A percentile compares a stretch with the other conserved stretches of the same genome.
These are phyloP conservation scores for Ariolimax columbianus DNA, from an alignment of 2,888 invertebrate genomes.

Conservation along the genomic window DNA sequence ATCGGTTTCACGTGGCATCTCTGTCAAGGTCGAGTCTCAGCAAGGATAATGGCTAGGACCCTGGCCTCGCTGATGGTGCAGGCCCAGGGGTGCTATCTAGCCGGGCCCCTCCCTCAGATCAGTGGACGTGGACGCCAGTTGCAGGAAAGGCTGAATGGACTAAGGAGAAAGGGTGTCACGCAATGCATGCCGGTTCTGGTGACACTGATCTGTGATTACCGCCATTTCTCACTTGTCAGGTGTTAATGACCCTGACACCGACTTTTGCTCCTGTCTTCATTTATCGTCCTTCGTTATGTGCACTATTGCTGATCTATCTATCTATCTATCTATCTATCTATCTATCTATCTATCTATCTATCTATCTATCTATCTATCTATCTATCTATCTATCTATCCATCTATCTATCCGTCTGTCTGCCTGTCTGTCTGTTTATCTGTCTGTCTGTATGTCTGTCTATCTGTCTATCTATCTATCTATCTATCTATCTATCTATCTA, in stretches of 20 bases:
- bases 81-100: neutral
- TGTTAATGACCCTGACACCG: neutral
- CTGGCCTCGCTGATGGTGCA: neutral
- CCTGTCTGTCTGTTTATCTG: neutral
- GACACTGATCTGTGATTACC: slow-evolving; percentile 37
- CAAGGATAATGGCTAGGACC: neutral
- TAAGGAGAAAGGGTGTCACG: neutral
- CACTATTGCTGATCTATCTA: neutral
- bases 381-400: neutral
- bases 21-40: neutral
- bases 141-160: neutral
- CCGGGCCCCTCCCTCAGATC: neutral
- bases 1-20: neutral
- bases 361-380: neutral
- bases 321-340: neutral
- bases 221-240: neutral
- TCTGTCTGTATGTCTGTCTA: neutral
- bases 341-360: neutral
- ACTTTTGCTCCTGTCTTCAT: neutral
- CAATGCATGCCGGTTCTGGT: slow-evolving; percentile 17
- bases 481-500: no score
- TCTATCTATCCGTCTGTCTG: neutral
- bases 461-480: no score
- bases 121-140: neutral
- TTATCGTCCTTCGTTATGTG: neutral